Evolutionary conservation across 2,113 vertebrate genomes (phyloP).

Genomic region (Pachypanchax playfairii): DNA sequence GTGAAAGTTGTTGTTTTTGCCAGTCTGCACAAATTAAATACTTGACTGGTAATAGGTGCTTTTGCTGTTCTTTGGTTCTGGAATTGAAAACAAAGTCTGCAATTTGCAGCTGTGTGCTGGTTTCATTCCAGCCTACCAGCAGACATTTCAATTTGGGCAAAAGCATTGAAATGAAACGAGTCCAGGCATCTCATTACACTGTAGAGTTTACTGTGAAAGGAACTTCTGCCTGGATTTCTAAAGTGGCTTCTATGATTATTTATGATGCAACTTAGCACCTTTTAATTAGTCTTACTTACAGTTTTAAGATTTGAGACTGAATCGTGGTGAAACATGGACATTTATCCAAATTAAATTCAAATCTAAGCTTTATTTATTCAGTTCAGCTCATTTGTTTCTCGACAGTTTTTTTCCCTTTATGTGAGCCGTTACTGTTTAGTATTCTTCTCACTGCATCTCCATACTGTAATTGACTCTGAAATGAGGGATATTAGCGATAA

Average conservation of each 20-base stretch:
- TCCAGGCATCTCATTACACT: constrained; percentile 55
- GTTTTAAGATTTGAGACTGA: constrained; percentile 26
- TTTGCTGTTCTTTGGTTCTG: constrained; percentile 54
- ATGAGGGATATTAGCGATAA: constrained; percentile 68
- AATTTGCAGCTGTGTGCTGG: constrained; percentile 40
- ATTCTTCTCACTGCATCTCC: constrained; percentile 39
- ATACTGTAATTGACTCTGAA: constrained; percentile 64
- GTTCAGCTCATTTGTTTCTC: neutral
- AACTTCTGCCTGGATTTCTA: constrained; percentile 24
- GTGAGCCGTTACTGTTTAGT: constrained; percentile 18
- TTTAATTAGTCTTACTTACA: constrained; percentile 27
- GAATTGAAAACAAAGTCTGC: constrained; percentile 58
- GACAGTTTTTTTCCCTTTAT: neutral
- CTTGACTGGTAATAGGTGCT: constrained; percentile 58
- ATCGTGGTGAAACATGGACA: neutral
- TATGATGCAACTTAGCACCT: constrained; percentile 26
- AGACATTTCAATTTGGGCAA: constrained; percentile 61
- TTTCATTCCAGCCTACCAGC: constrained; percentile 46
- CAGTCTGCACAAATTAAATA: constrained; percentile 63
- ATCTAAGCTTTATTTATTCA: neutral
- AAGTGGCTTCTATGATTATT: constrained; percentile 43
- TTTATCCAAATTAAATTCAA: constrained; percentile 7
- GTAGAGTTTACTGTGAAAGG: constrained; percentile 38
- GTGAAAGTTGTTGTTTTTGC: constrained; percentile 66
- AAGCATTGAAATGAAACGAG: constrained; percentile 53